Conservation (phyloP, 2,797 vertebrate genomes). For the Brachyrhaphis roseni region DNA sequence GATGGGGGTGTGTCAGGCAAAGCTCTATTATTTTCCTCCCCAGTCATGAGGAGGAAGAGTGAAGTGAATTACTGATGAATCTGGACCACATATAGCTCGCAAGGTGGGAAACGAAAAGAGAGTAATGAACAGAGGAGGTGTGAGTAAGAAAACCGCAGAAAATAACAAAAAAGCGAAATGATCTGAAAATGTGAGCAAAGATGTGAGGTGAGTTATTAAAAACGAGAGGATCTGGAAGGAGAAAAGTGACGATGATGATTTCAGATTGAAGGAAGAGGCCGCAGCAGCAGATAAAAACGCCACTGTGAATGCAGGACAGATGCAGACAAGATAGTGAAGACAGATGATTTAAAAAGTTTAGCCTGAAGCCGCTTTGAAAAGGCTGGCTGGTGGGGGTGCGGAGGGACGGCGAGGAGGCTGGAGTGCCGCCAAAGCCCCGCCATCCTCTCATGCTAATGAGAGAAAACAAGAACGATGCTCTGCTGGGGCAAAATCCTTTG, state of each 20-base stretch:
- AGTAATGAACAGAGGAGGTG: conserved; percentile 1
- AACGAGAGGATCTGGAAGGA: not conserved
- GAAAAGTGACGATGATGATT: conserved; percentile 9
- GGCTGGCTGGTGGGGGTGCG: conserved; percentile 40
- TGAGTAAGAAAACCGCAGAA: conserved; percentile 25
- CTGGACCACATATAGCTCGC: conserved; percentile 24
- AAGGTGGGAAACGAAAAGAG: conserved; percentile 14
- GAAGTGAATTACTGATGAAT: conserved; percentile 68
- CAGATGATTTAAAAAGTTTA: conserved; percentile 35
- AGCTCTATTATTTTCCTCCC: conserved; percentile 63
- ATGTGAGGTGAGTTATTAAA: conserved; percentile 3
- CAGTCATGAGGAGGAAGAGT: conserved; percentile 37
- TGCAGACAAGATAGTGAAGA: conserved; percentile 36
- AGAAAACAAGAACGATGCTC: conserved; percentile 64
- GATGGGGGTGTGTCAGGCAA: conserved; percentile 23
- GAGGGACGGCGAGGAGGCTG: conserved; percentile 57
- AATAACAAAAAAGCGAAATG: conserved; percentile 19
- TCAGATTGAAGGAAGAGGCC: not conserved
- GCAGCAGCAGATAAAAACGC: not conserved
- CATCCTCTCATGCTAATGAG: conserved; percentile 67
- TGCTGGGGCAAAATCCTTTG: conserved; percentile 53
- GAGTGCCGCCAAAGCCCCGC: conserved; percentile 52
- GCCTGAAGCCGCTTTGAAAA: conserved; percentile 38
- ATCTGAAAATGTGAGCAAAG: conserved; percentile 6
- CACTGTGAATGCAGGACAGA: conserved; percentile 21